These are phyloP conservation scores for Fulmarus glacialis DNA, from an alignment of 2,113 vertebrate species.

Conservation along the genomic window DNA sequence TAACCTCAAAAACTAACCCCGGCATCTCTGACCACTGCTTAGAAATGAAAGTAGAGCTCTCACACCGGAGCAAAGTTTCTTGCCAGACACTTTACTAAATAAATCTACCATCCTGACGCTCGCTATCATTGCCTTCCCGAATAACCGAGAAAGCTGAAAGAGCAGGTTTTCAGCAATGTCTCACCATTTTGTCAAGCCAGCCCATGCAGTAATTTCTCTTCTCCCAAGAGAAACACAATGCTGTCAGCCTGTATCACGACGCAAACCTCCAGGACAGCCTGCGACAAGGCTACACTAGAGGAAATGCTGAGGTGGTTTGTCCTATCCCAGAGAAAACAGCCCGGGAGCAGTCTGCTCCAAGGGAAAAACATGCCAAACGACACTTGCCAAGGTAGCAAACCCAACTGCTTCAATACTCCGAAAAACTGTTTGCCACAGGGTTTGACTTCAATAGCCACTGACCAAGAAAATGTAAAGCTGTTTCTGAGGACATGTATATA, in stretches of 20 bases:
- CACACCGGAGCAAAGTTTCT: not conserved
- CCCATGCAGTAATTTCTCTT: not conserved
- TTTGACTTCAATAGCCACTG: not conserved
- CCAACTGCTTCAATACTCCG: not conserved
- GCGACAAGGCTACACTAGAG: not conserved
- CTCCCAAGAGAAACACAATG: rapidly evolving
- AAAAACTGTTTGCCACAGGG: too few species aligned
- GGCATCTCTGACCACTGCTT: not conserved
- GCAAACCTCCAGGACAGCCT: not conserved
- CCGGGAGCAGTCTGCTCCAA: not conserved
- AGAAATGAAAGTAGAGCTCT: not conserved
- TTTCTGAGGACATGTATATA: not conserved
- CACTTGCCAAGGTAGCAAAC: not conserved
- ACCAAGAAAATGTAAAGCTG: not conserved
- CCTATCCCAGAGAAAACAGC: not conserved
- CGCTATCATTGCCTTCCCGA: not conserved
- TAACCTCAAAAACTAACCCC: not conserved
- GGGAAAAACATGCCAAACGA: not conserved
- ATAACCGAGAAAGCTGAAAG: not conserved
- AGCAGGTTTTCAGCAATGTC: not conserved
- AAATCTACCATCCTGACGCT: not conserved
- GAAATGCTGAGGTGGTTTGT: not conserved
- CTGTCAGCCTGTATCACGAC: rapidly evolving
- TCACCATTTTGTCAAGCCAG: not conserved
- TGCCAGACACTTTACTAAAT: not conserved